Conservation (phyloP, 2,113 vertebrate species). For the Cephalopterus ornatus region DNA sequence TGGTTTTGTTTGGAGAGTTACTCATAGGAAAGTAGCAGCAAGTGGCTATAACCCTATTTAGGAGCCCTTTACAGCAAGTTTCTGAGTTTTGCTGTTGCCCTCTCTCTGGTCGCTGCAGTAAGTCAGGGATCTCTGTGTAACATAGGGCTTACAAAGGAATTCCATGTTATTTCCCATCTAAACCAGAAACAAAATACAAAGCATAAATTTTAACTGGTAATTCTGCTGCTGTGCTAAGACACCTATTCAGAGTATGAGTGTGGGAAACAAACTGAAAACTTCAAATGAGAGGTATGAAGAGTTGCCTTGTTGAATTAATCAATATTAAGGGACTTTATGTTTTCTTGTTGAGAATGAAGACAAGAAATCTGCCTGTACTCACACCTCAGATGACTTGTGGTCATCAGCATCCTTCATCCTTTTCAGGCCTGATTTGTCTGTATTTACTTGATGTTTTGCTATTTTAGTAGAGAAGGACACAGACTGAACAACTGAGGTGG, state of each 20-base stretch:
- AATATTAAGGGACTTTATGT: not conserved
- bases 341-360: not conserved
- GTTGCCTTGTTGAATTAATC: not conserved
- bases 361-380: not conserved
- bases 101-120: not conserved
- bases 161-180: not conserved
- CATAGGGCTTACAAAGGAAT: not conserved
- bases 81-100: not conserved
- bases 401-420: not conserved
- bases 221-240: not conserved
- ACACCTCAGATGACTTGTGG: not conserved
- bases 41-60: not conserved
- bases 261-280: not conserved
- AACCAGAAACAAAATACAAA: not conserved
- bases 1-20: not conserved
- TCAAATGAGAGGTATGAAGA: not conserved
- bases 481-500: not conserved
- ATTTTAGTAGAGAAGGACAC: not conserved
- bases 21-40: not conserved
- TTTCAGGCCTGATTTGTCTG: conserved; percentile 5
- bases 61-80: not conserved
- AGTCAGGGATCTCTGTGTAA: not conserved
- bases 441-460: not conserved
- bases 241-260: not conserved
- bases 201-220: not conserved